These are phyloP conservation scores for Diplazon laetatorius DNA, from an alignment of 2,888 invertebrate species.

Conservation along the genomic window DNA sequence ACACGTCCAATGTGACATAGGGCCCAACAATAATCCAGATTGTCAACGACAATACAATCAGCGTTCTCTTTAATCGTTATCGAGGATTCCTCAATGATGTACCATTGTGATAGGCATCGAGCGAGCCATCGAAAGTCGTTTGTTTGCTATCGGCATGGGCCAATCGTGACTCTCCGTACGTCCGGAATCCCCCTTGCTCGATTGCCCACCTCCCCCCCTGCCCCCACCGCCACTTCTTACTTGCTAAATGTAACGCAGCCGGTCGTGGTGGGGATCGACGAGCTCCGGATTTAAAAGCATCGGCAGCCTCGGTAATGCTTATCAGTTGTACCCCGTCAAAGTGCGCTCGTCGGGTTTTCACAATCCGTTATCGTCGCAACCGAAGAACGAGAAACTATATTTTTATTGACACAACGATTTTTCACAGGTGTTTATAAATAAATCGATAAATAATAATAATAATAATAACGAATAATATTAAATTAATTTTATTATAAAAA, in stretches of 20 bases:
- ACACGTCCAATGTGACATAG: no score
- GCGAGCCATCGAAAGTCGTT: no score
- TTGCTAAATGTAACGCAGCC: slow-evolving; percentile 2
- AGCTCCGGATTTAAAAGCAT: slow-evolving; percentile 71
- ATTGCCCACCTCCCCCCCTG: not conserved
- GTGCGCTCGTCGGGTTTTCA: slow-evolving; percentile 57
- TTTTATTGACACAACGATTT: slow-evolving; percentile 20
- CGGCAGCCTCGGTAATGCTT: slow-evolving; percentile 61
- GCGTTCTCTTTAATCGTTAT: no score
- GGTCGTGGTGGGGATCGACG: slow-evolving; percentile 63
- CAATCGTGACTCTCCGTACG: not conserved
- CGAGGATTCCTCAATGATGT: no score
- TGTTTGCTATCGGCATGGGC: no score
- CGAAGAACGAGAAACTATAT: not conserved
- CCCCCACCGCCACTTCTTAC: not conserved
- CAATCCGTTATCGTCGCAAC: slow-evolving; percentile 8
- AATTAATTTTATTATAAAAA: no score
- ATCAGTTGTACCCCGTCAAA: slow-evolving; percentile 64
- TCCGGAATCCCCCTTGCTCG: slow-evolving; percentile 30
- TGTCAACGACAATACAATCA: no score
- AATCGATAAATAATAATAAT: not conserved
- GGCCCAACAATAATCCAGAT: no score
- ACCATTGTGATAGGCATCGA: no score
- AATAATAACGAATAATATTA: not conserved
- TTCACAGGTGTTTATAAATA: slow-evolving; percentile 1